Evolutionary conservation across 2,113 vertebrate genomes (phyloP), one percentile per base, ranked within the genome.

Genomic region (Odontesthes bonariensis): DNA sequence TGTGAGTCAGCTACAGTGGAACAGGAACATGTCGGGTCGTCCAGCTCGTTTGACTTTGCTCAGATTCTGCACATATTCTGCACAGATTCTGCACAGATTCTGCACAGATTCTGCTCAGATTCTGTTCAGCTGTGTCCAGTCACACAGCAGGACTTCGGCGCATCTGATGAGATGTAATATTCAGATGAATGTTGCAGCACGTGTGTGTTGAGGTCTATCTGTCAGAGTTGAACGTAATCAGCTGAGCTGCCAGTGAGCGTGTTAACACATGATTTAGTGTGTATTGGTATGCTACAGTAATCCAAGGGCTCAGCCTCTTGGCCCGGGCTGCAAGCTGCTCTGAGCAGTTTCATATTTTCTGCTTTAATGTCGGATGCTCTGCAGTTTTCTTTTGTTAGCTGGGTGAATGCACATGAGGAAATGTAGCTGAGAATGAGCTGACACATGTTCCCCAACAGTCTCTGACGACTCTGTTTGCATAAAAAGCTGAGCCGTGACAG

Each of bases 201-300:
- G 4, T 23, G 33, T 51, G 32, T 13, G 0, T 7, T 23, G 13
- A 14, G 2, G 22, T 58, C 6, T n/a, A 55, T 59, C 44, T 46
- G n/a, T 47, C n/a, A 16, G 12, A 5, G 42, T 31, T 35, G 47
- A 5, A 38, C 8, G 13, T 27, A 14, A 60, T 62, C 22, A 53
- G 53, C n/a, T 38, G 49, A 11, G 23, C 75, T 72, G 59, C 74
- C 62, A 69, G 67, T 31, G 38, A n/a, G 70, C 80, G 53, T 89
- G 79, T 86, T 63, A 66, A 60, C 75, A 86, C 64, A 63, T 65
- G 73, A 86, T 70, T 75, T 57, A 56, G 57, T 40, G 40, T 51
- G 60, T 76, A 63, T 49, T 62, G 75, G 52, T 61, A 72, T 67
- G 68, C 67, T 61, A 23, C 63, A 63, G 46, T 85, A 78, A 83